These are phyloP conservation scores for Agrotis puta DNA, from an alignment of 2,888 invertebrate genomes.

Conservation along the genomic window DNA sequence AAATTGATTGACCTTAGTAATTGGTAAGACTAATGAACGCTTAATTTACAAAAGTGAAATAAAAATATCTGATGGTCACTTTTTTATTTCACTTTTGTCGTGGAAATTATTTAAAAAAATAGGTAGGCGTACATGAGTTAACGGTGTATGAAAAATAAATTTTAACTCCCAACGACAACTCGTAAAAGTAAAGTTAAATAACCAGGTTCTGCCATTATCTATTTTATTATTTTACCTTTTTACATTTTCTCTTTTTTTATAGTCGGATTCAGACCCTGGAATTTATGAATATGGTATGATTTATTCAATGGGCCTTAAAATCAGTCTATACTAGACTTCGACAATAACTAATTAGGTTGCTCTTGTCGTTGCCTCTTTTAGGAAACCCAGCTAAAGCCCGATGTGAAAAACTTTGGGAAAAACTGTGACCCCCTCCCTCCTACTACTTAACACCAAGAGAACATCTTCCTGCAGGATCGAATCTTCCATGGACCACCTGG, in stretches of 20 bases:
- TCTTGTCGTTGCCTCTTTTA: no score
- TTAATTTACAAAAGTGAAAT: no score
- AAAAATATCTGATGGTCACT: no score
- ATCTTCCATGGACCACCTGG: no score
- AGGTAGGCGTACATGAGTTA: slow-evolving; percentile 23
- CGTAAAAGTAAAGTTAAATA: slow-evolving; percentile 30
- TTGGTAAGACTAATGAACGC: no score
- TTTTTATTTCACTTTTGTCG: background rate
- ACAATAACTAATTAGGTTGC: no score
- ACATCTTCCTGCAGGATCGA: no score
- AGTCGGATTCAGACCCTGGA: background rate
- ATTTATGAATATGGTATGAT: background rate
- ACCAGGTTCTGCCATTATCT: slow-evolving; percentile 24
- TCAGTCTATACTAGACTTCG: background rate
- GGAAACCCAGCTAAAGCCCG: no score
- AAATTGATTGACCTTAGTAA: no score
- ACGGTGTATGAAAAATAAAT: slow-evolving; percentile 61
- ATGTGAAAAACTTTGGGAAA: no score
- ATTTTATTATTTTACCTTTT: slow-evolving; percentile 17
- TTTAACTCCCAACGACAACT: slow-evolving; percentile 52
- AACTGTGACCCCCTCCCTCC: no score
- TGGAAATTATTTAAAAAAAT: slow-evolving; percentile 41
- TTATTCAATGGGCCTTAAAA: background rate
- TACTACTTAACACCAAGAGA: no score
- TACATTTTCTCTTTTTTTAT: slow-evolving; percentile 5